Base-by-base conservation (phyloP, 2,888 invertebrate species). In the Heliconius charithonia region DNA sequence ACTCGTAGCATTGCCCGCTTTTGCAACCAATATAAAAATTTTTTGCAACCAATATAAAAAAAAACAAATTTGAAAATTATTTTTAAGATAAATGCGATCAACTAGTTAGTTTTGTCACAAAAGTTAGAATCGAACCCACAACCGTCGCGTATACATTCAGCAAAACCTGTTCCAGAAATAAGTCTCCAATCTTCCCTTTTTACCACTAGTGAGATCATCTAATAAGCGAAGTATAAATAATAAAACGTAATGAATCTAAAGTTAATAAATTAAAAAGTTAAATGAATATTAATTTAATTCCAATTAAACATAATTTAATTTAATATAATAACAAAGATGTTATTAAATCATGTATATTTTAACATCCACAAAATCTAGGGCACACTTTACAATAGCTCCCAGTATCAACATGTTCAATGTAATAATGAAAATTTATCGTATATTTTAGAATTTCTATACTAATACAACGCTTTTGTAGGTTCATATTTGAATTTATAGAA, bases 331-430 rank as follows among this genome's bases (percentile, higher is more conserved):
- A 37, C 59, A 69, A 69, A 45, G 59, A 72, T 37, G 72, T 72
- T 72, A 72, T 72, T 72, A 72, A 72, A 72, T 59, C 59, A 72
- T 72, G 72, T 72, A 59, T 72, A 72, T 72, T 72, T 59, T 59
- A 72, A 72, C 32, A 32, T 32, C 32, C 69, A 37, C 72, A 16
- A 37, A 27, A 59, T 32, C 72, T 72, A 72, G 32, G 59, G 56
- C 56, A 56, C 32, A 72, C 59, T 72, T 27, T 59, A 72, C 72
- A 59, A 37, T 72, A 32, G 56, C 59, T 59, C 32, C n/a, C 51
- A 72, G 29, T 72, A 32, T 32, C 71, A 72, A 72, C 71, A 72
- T 56, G 29, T 56, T 51, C 29, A 29, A 72, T 59, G 59, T 72
- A 29, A 72, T 72, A 59, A 72, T 72, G 72, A 72, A 72, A 59